Conservation (phyloP, 2,797 vertebrate species). For the Chanos chanos region DNA sequence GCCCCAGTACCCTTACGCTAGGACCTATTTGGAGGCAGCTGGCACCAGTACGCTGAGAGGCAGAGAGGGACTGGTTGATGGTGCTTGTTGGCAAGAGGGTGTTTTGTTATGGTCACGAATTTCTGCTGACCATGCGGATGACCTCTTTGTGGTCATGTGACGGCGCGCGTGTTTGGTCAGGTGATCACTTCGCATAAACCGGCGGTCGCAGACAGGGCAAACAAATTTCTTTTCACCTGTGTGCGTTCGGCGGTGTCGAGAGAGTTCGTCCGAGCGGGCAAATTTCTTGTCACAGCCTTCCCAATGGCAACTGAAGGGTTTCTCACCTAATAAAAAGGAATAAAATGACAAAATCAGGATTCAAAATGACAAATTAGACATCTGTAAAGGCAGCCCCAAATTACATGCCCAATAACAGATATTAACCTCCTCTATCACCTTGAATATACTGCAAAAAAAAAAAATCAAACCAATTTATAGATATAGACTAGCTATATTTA, state of each 20-base stretch:
- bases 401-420: too few relatives aligned
- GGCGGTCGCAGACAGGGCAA: constrained; percentile 86
- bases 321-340: constrained; percentile 77
- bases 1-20: constrained; percentile 48
- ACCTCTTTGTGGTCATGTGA: constrained; percentile 84
- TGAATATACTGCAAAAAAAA: too few relatives aligned
- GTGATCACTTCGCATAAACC: constrained; percentile 98
- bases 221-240: constrained; percentile 96
- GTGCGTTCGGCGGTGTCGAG: constrained; percentile 92
- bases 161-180: constrained; percentile 92
- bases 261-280: constrained; percentile 94
- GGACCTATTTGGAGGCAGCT: constrained; percentile 61
- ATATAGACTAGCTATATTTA: too few relatives aligned
- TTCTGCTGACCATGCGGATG: constrained; percentile 80
- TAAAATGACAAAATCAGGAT: not conserved
- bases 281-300: constrained; percentile 95
- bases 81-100: constrained; percentile 60
- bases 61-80: constrained; percentile 47
- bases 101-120: constrained; percentile 74
- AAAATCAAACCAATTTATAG: too few relatives aligned
- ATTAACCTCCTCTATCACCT: too few relatives aligned
- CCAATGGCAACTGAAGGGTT: constrained; percentile 96
- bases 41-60: constrained; percentile 66
- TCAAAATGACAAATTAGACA: not conserved
- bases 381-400: not conserved